These are phyloP conservation scores for Pogonomyrmex barbatus DNA, from an alignment of 1,140 invertebrate species.

Conservation along the genomic window DNA sequence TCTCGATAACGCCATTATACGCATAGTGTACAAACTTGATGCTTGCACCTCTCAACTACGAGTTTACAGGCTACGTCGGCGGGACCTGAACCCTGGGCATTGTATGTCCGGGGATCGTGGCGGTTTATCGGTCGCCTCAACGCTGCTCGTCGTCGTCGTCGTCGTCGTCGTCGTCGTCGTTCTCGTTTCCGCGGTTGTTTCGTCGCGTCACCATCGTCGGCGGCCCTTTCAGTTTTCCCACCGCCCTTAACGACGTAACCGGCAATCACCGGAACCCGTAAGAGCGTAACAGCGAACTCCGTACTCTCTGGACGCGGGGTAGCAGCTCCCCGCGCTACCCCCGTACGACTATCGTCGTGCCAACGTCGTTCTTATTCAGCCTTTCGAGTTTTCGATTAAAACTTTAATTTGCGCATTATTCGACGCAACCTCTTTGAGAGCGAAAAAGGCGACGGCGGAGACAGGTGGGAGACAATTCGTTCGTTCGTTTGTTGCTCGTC, in stretches of 20 bases:
- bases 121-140: constrained; percentile 47
- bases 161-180: constrained; percentile 1
- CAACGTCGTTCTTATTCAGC: constrained; percentile 56
- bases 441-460: constrained; percentile 15
- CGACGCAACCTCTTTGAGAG: constrained; percentile 51
- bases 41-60: constrained; percentile 25
- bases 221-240: constrained; percentile 51
- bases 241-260: constrained; percentile 61
- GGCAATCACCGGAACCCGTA: neutral
- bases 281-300: constrained; percentile 21
- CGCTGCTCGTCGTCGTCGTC: neutral
- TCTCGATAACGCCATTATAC: constrained; percentile 66
- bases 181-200: constrained; percentile 46
- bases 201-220: constrained; percentile 34
- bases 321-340: neutral
- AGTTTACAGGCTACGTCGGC: constrained; percentile 43
- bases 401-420: constrained; percentile 75
- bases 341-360: constrained; percentile 20
- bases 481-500: constrained; percentile 49
- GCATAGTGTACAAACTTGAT: constrained; percentile 59
- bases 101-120: constrained; percentile 21
- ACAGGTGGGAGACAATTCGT: constrained; percentile 41
- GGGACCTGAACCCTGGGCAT: constrained; percentile 43
- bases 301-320: neutral
- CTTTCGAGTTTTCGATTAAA: constrained; percentile 69